Base-by-base conservation (phyloP, 2,888 invertebrate species). In the Vanessa cardui region DNA sequence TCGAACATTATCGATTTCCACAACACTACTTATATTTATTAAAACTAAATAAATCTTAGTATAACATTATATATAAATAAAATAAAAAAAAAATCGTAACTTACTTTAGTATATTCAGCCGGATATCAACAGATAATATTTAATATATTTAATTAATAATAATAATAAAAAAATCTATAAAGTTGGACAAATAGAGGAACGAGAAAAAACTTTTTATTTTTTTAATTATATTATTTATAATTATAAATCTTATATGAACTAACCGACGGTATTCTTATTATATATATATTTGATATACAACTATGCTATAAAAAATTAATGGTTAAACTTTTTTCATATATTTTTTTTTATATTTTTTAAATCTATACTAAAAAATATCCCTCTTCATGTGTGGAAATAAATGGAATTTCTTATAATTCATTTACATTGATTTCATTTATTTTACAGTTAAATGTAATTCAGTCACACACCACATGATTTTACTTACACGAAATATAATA, bases 241-340 rank as follows among this genome's bases (percentile, higher is more conserved):
- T 21, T 12, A 58, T 31, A 33, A 39, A 39, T 9, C 66, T 66
- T 66, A 66, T 8, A 66, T 58, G 62, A 71, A 68, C 67, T 73
- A 73, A 65, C 69, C 74, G 76, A 81, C 76, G 83, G 82, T 79
- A 80, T 77, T 77, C 74, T 7, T 46, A 39, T 9, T 39, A 39
- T 12, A 39, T 39, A 77, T 78, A 74, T 76, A 80, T 81, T 80
- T 75, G 76, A 78, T 78, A 71, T 77, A 71, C 64, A 68, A 26
- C 62, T 73, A 74, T 39, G 44, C 58, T 63, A 59, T 60, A 66
- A 60, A 60, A 60, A 66, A 60, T 66, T 47, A 61, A 31, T 20
- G 7, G 16, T 61, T 62, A 66, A 66, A 72, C 39, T 72, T 66
- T 69, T 67, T 66, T 62, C 60, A 46, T 68, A 70, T 49, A 46